A percentile compares a stretch with the other conserved stretches of the same genome.
Conservation (phyloP, 1,140 invertebrate genomes). For the Drosophila nasuta region DNA sequence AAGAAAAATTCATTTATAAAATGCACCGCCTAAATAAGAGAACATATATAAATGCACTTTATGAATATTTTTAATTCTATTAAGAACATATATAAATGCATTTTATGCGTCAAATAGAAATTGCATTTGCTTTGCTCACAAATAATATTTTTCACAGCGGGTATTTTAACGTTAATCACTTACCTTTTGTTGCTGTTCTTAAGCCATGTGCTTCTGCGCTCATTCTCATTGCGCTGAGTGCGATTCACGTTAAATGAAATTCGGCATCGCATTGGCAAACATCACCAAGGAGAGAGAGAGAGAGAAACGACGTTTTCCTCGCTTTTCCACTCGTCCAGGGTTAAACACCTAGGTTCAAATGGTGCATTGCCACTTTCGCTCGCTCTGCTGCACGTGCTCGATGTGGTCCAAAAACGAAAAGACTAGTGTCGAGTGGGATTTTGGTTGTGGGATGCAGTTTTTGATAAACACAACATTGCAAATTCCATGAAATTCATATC, state of each 20-base stretch:
- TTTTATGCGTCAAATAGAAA: too few relatives aligned
- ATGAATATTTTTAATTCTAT: too few relatives aligned
- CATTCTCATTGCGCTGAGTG: neutral
- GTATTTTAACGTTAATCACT: too few relatives aligned
- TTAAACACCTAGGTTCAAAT: slow-evolving; percentile 4
- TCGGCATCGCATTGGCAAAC: neutral
- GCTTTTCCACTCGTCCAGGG: slow-evolving; percentile 24
- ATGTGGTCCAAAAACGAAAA: neutral
- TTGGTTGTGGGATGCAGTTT: slow-evolving; percentile 20
- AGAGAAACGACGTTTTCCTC: slow-evolving; percentile 28
- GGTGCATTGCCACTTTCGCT: slow-evolving; percentile 38
- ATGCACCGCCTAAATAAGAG: too few relatives aligned
- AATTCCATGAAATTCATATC: slow-evolving; percentile 68
- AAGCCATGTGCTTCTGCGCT: slow-evolving; percentile 7
- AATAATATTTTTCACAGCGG: too few relatives aligned
- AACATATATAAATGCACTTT: too few relatives aligned
- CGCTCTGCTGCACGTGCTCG: slow-evolving; percentile 50
- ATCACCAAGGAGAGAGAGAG: slow-evolving; percentile 13
- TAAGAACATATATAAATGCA: too few relatives aligned
- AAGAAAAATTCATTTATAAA: too few relatives aligned
- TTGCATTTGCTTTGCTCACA: too few relatives aligned
- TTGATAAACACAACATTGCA: slow-evolving; percentile 52
- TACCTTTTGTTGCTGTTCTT: slow-evolving; percentile 22
- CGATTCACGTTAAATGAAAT: slow-evolving; percentile 54
- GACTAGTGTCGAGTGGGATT: slow-evolving; percentile 25